phyloP scores from a whole-genome alignment of 2,888 invertebrate species.

The Rhaphigaster nebulosa region DNA sequence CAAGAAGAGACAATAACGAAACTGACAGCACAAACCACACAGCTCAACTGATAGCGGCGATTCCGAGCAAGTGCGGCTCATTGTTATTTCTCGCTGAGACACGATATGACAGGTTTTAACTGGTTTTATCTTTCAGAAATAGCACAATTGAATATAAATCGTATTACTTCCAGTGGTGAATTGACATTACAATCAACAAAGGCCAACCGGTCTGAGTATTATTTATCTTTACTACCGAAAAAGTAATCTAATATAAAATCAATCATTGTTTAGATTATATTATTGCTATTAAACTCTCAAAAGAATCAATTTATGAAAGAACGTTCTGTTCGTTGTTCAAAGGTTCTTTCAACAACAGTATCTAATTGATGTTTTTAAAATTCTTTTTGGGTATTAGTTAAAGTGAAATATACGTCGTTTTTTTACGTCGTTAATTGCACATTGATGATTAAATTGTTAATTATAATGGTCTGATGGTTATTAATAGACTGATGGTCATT shows the following conservation, averaged over 20 bases:
- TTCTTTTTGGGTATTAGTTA: neutral
- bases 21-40: neutral
- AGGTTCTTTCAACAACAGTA: neutral
- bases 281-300: neutral
- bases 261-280: neutral
- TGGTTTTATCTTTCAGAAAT: slow-evolving; percentile 26
- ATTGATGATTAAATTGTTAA: neutral
- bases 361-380: neutral
- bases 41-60: neutral
- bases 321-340: neutral
- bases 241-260: neutral
- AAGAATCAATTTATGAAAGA: neutral
- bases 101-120: slow-evolving; percentile 47
- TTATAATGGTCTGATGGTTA: neutral
- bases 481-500: neutral
- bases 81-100: slow-evolving; percentile 11
- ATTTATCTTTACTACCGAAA: neutral
- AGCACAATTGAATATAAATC: neutral
- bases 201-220: neutral
- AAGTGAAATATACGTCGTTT: neutral
- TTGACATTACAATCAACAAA: neutral
- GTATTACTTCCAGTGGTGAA: neutral
- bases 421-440: neutral
- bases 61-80: neutral
- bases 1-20: neutral